Conservation (phyloP, 1,140 invertebrate species). For the Camponotus pennsylvanicus region DNA sequence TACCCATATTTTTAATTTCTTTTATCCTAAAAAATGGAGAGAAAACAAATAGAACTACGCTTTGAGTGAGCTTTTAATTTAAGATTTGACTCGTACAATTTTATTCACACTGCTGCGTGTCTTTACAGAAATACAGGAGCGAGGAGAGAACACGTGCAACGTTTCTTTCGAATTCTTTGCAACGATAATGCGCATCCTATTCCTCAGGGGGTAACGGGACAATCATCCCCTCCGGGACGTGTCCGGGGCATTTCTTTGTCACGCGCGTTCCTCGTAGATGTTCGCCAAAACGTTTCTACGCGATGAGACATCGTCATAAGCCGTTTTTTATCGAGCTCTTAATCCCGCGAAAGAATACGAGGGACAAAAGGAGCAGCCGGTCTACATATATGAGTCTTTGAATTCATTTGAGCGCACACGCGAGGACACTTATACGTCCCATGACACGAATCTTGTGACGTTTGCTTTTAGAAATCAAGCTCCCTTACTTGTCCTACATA, state of each 20-base stretch:
- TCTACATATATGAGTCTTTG: conserved; percentile 4
- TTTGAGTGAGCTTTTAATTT: conserved; percentile 41
- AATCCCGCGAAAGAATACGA: conserved; percentile 43
- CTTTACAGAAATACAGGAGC: conserved; percentile 24
- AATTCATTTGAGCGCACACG: conserved; percentile 52
- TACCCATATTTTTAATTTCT: neutral
- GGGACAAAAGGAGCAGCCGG: conserved; percentile 17
- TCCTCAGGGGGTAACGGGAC: neutral
- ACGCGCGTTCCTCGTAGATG: conserved; percentile 1
- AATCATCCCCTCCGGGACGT: conserved; percentile 29
- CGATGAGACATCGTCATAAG: conserved; percentile 10
- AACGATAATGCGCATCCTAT: conserved; percentile 13
- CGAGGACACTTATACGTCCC: neutral
- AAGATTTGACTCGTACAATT: conserved; percentile 9
- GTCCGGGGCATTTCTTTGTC: conserved; percentile 33
- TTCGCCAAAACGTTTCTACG: conserved; percentile 30
- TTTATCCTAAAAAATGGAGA: neutral
- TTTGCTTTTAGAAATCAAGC: conserved; percentile 62
- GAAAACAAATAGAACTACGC: neutral
- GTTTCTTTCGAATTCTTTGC: conserved; percentile 38
- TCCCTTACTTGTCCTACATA: neutral
- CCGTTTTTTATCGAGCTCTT: conserved; percentile 46
- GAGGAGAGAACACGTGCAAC: neutral
- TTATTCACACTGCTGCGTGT: neutral
- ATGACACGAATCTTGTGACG: conserved; percentile 43